Conservation (phyloP, 1,140 invertebrate species). For the Drosophila prosaltans region DNA sequence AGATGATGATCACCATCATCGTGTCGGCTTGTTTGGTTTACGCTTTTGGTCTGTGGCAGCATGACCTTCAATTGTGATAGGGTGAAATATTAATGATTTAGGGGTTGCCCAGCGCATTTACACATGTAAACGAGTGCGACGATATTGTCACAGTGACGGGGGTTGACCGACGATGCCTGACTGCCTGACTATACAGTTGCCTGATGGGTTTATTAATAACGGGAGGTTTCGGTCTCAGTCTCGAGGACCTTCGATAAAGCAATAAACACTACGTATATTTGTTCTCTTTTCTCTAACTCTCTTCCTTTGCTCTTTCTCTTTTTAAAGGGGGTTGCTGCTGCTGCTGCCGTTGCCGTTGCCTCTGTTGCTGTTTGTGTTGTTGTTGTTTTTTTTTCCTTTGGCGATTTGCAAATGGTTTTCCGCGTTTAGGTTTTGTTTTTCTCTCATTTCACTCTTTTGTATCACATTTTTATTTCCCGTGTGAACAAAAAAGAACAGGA, state of each 20-base stretch:
- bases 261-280: conserved; percentile 55
- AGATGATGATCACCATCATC: conserved; percentile 5
- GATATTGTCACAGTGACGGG: conserved; percentile 28
- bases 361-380: conserved; percentile 19
- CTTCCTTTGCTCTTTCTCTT: conserved; percentile 18
- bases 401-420: conserved; percentile 80
- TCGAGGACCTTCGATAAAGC: conserved; percentile 54
- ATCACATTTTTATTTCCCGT: conserved; percentile 80
- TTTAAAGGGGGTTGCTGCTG: conserved; percentile 41
- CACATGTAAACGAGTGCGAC: conserved; percentile 61
- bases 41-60: not conserved
- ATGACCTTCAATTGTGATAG: conserved; percentile 63
- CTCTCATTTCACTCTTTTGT: conserved; percentile 67
- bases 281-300: conserved; percentile 7
- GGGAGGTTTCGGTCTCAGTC: conserved; percentile 9
- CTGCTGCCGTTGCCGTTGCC: too few relatives aligned
- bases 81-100: conserved; percentile 47
- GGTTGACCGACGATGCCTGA: conserved; percentile 55
- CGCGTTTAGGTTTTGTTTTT: conserved; percentile 80
- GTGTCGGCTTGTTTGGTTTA: conserved; percentile 19
- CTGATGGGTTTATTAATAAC: conserved; percentile 75
- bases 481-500: conserved; percentile 56
- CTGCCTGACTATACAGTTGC: conserved; percentile 23
- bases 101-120: conserved; percentile 59
- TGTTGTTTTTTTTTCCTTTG: conserved; percentile 29